Evolutionary conservation across 2,888 invertebrate species (phyloP).

Genomic region (Heliconius charithonia): DNA sequence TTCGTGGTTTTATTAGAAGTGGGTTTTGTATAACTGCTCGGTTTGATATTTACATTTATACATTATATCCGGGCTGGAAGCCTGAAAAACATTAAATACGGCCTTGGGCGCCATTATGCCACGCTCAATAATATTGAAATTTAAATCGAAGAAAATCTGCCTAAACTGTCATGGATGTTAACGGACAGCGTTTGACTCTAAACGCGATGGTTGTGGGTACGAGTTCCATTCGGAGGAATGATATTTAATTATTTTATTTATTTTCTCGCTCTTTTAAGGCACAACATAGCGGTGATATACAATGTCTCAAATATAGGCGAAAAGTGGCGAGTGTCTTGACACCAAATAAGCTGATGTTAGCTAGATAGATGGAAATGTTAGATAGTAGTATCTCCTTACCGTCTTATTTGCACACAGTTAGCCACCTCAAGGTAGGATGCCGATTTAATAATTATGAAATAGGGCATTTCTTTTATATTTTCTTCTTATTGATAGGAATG

Average conservation of each 20-base stretch:
- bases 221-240: neutral
- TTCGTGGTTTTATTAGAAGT: neutral
- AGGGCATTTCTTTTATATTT: too few species aligned
- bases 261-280: neutral
- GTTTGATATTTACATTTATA: neutral
- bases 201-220: neutral
- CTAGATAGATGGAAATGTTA: too few species aligned
- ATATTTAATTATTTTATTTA: neutral
- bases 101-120: neutral
- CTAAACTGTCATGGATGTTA: neutral
- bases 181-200: neutral
- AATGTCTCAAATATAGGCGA: neutral
- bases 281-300: neutral
- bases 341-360: too few species aligned
- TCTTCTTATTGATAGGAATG: too few species aligned
- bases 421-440: too few species aligned
- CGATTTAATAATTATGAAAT: too few species aligned
- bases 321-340: too few species aligned
- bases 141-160: neutral
- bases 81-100: constrained; percentile 1
- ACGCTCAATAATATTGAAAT: neutral
- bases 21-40: neutral
- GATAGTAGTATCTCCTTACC: too few species aligned
- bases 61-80: neutral
- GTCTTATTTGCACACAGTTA: too few species aligned